These are phyloP conservation scores for Hirtodrosophila confusa DNA, from an alignment of 2,888 invertebrate genomes.

Conservation along the genomic window DNA sequence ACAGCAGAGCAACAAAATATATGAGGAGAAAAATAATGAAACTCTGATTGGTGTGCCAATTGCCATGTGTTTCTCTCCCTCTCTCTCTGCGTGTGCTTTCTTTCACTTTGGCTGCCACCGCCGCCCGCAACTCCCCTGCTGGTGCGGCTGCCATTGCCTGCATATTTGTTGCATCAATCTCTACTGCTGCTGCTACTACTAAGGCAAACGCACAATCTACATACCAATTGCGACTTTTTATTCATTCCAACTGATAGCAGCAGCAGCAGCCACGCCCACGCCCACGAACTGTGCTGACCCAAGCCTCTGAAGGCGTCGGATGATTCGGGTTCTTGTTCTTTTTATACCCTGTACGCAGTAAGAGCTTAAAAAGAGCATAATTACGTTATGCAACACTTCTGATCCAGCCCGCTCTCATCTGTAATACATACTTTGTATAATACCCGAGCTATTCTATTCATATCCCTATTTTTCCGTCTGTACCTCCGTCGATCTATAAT, in stretches of 20 bases:
- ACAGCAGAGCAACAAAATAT: conserved; percentile 5
- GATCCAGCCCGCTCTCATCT: too few relatives aligned
- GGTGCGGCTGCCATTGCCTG: too few relatives aligned
- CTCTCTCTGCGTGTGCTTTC: neutral
- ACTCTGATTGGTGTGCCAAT: conserved; percentile 13
- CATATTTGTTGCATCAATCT: too few relatives aligned
- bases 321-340: neutral
- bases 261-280: conserved; percentile 2
- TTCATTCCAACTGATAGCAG: conserved; percentile 11
- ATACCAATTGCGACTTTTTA: conserved; percentile 5
- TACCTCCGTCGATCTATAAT: too few relatives aligned
- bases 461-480: too few relatives aligned
- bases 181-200: neutral
- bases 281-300: conserved; percentile 3
- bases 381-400: too few relatives aligned
- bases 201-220: neutral
- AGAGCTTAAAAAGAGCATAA: too few relatives aligned
- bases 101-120: neutral
- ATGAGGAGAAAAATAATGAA: conserved; percentile 4
- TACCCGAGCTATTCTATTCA: too few relatives aligned
- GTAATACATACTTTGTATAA: too few relatives aligned
- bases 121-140: neutral
- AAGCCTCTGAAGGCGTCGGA: neutral
- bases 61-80: conserved; percentile 1
- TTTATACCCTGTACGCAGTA: neutral